These are phyloP conservation scores for Theocolax elegans DNA, from an alignment of 1,140 invertebrate genomes.

Conservation along the genomic window DNA sequence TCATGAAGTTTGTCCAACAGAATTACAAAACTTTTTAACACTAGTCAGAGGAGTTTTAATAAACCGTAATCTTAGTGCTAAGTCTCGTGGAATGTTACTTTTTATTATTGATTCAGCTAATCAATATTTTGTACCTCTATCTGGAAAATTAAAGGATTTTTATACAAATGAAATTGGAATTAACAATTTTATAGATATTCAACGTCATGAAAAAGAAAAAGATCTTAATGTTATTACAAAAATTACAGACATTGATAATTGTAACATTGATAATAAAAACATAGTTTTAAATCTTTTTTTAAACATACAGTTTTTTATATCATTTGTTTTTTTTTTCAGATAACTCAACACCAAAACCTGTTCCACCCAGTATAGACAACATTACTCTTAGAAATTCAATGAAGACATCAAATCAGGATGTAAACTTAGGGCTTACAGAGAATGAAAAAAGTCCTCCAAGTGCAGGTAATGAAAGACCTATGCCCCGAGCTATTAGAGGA, in stretches of 20 bases:
- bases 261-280: conserved; percentile 17
- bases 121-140: conserved; percentile 33
- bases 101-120: conserved; percentile 39
- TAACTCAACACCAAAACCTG: conserved; percentile 8
- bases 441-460: conserved; percentile 19
- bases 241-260: conserved; percentile 23
- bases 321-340: conserved; percentile 28
- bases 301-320: neutral
- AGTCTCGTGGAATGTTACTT: conserved; percentile 42
- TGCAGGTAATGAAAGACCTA: conserved; percentile 15
- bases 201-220: conserved; percentile 13
- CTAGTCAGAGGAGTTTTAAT: conserved; percentile 37
- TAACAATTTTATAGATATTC: conserved; percentile 18
- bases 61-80: conserved; percentile 42
- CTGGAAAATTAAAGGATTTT: conserved; percentile 37
- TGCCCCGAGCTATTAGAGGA: conserved; percentile 47
- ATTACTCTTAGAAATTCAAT: conserved; percentile 24
- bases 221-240: conserved; percentile 4
- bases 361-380: neutral
- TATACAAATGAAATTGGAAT: conserved; percentile 31
- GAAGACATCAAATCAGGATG: conserved; percentile 24
- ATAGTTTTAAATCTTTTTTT: conserved; percentile 6
- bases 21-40: conserved; percentile 37
- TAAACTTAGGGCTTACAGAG: neutral
- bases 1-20: neutral